These are phyloP conservation scores for Lamellibrachia columna DNA, from an alignment of 2,888 invertebrate species.

Conservation along the genomic window DNA sequence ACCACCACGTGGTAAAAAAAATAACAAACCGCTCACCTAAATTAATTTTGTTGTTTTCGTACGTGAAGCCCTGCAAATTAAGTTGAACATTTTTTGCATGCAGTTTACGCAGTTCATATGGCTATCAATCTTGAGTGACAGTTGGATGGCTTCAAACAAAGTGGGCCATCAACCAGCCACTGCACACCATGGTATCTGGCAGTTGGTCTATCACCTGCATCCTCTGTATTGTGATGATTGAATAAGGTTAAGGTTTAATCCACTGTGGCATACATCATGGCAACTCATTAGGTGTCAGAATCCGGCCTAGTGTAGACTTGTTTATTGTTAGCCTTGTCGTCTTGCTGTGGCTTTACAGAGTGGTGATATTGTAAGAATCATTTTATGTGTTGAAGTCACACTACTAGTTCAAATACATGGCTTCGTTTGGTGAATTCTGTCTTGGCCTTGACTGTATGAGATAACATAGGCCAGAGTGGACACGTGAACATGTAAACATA, in stretches of 20 bases:
- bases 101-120: neutral
- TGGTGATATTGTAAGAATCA: neutral
- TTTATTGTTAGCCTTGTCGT: neutral
- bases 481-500: neutral
- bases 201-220: neutral
- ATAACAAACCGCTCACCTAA: no score
- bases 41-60: no score
- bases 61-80: no score
- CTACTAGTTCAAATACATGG: neutral
- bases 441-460: neutral
- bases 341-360: neutral
- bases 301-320: neutral
- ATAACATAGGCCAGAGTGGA: neutral
- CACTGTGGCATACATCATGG: neutral
- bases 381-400: neutral
- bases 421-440: neutral
- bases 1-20: no score
- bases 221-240: neutral
- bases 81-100: neutral
- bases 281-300: constrained; percentile 8
- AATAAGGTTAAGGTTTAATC: constrained; percentile 10
- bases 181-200: neutral
- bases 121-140: neutral
- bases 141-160: neutral
- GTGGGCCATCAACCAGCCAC: neutral